These are phyloP conservation scores for Corythucha ciliata DNA, from an alignment of 2,888 invertebrate genomes.

Conservation along the genomic window DNA sequence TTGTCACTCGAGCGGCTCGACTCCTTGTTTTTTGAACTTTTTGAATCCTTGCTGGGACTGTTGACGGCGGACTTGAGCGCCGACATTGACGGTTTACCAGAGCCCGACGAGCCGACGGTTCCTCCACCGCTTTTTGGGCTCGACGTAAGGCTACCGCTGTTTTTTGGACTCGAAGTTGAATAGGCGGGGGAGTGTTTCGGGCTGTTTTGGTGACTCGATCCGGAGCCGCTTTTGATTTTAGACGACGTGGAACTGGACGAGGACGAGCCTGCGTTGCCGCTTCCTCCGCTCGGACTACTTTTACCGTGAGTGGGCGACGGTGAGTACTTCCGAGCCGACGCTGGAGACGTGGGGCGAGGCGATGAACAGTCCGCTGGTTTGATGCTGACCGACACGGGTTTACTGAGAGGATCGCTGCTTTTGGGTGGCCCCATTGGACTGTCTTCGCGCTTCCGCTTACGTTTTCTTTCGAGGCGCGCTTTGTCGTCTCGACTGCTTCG, in stretches of 20 bases:
- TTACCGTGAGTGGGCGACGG: conserved; percentile 56
- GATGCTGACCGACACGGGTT: conserved; percentile 63
- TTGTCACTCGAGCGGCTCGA: conserved; percentile 41
- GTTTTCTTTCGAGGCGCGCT: conserved; percentile 54
- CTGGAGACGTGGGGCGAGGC: conserved; percentile 51
- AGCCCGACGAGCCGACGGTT: conserved; percentile 42
- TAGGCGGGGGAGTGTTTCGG: conserved; percentile 34
- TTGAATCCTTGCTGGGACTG: conserved; percentile 47
- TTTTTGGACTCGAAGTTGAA: conserved; percentile 32
- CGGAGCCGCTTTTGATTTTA: too few species aligned
- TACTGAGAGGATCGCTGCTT: conserved; percentile 55
- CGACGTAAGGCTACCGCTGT: conserved; percentile 44
- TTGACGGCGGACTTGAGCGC: conserved; percentile 70
- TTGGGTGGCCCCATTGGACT: conserved; percentile 70
- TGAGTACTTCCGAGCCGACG: conserved; percentile 55
- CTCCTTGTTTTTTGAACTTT: conserved; percentile 45
- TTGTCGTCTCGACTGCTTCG: conserved; percentile 46
- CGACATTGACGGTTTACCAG: conserved; percentile 80
- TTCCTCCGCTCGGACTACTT: conserved; percentile 26
- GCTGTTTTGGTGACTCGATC: conserved; percentile 25
- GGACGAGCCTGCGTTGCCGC: conserved; percentile 30
- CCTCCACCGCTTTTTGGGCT: conserved; percentile 59
- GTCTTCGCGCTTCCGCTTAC: conserved; percentile 67
- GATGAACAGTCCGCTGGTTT: conserved; percentile 51
- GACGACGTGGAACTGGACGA: conserved; percentile 29